Base-by-base conservation (phyloP, 2,113 vertebrate genomes). In the Gymnorhina tibicen region DNA sequence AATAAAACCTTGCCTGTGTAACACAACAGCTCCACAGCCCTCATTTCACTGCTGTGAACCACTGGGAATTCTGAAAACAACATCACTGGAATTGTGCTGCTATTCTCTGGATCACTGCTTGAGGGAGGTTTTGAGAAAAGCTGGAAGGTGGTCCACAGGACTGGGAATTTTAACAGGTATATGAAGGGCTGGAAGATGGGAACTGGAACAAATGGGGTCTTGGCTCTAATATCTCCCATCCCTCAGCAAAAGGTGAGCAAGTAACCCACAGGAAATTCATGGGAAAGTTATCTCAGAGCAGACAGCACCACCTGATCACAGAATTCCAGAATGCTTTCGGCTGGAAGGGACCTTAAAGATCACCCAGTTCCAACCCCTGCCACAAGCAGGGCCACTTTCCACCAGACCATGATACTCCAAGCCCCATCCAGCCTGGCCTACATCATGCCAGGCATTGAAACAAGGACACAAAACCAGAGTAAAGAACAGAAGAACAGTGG, bases 401-500 rank as follows among this genome's bases (percentile, higher is more conserved):
- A 35, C 8, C 22, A 42, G 7, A 21, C 32, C 75, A 72, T 75
- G 42, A 5, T 18, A 50, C 68, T 37, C 59, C 76, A 33, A 33
- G 27, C 22, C 77, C 42, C 44, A 16, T 10, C 68, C 86, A 66
- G 37, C 44, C 59, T 3, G 37, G 59, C 50, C 8, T 10, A 26
- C 7, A 7, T 37, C 64, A 1, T 0, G 6, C 6, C 44, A 70
- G 21, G 22, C 32, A 14, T 0, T 6, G 37, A 42, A 59, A 67
- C 17, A 50, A n/a, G 15, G 37, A 23, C n/a, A 91, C 30, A 58
- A 39, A 49, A 56, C 0, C 33, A 30, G 33, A 47, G 4, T 14
- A 11, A 42, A 53, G 56, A 50, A 16, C n/a, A 11, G 8, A 28
- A 11, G 8, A 73, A 23, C 1, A 37, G 42, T 13, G 35, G 7